Evolutionary conservation across 2,113 vertebrate species (phyloP), one percentile per base, ranked within the genome.

Genomic region (Bostrychus sinensis): DNA sequence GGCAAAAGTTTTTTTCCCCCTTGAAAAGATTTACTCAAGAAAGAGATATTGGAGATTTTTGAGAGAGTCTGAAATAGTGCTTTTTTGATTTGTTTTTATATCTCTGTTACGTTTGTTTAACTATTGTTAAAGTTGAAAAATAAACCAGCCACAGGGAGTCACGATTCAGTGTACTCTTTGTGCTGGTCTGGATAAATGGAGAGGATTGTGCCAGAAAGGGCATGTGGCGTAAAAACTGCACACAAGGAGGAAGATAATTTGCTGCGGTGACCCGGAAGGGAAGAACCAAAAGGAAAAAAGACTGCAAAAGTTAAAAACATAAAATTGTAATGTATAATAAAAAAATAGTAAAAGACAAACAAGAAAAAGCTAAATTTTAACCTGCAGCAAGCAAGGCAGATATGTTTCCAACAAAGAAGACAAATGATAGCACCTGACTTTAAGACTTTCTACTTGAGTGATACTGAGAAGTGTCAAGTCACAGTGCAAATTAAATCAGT

Each of bases 401-500:
- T 10, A 51, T 32, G 30, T 32, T 51, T 30, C 13, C 25, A 28
- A 51, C 25, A 51, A 28, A 30, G 25, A 45, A 3, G 42, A 51
- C 3, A 39, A 11, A 39, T 11, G 13, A 39, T 39, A 39, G 37
- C 37, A 39, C 37, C 11, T 28, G 25, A 28, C 7, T 28, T 28
- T 28, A 26, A 51, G 26, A 51, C 30, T 48, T 48, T 20, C 48
- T 14, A 14, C 48, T 17, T 2, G 14, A 37, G 51, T 60, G 60
- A 75, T 26, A 50, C 23, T 36, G 41, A 62, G 28, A 34, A 10
- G 42, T 51, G 28, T 75, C 55, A 64, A 51, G 50, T 30, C 46
- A 45, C 69, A 38, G 56, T 48, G 72, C 53, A 72, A 78, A 67
- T 54, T 30, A 59, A 75, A 71, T 63, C 51, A 48, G 37, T 54